Evolutionary conservation across 2,888 invertebrate species (phyloP), one percentile per base, ranked within the genome.

Genomic region (Tridacna crocea): DNA sequence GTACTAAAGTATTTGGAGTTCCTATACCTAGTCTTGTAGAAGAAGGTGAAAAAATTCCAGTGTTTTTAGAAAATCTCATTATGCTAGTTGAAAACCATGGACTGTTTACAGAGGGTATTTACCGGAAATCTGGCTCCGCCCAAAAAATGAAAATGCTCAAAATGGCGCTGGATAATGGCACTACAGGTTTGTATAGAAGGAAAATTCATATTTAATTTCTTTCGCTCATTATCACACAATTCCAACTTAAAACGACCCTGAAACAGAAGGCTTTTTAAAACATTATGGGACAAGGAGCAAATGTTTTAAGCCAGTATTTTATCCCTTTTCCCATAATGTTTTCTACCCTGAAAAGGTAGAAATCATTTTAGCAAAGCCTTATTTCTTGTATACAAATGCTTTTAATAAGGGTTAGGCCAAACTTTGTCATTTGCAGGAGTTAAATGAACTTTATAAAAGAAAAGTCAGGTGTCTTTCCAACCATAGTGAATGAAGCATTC

Each of bases 41-140:
- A 61, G 94, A 94, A 47, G 92, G 92, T 17, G 88, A 96, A 87
- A 97, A 97, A 93, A 97, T 98, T 86, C 99, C 99, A 0, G 95
- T 96, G n/a, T 97, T 98, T 13, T 96, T 98, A 58, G 98, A 98
- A 93, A 96, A 97, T 86, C 95, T 99, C 72, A 97, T 99, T 88
- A 97, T 97, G 55, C 97, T 97, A 51, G 98, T 99, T 90, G 99
- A 99, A 95, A 96, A 98, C 95, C 96, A 97, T 88, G 98, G 98
- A 13, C 95, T 99, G 65, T 98, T 98, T 94, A 97, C 97, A 0
- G 98, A 98, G 93, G 99, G 99, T 0, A 96, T 99, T 83, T 99
- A 99, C 94, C 96, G 99, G 72, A 99, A 99, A 94, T 97, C 98
- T 88, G 98, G 95, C 11, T 93, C 95, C 17, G 92, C 94, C 24